Evolutionary conservation across 2,113 vertebrate genomes (phyloP), one percentile per base, ranked within the genome.

Genomic region (Platycercus adscitus): DNA sequence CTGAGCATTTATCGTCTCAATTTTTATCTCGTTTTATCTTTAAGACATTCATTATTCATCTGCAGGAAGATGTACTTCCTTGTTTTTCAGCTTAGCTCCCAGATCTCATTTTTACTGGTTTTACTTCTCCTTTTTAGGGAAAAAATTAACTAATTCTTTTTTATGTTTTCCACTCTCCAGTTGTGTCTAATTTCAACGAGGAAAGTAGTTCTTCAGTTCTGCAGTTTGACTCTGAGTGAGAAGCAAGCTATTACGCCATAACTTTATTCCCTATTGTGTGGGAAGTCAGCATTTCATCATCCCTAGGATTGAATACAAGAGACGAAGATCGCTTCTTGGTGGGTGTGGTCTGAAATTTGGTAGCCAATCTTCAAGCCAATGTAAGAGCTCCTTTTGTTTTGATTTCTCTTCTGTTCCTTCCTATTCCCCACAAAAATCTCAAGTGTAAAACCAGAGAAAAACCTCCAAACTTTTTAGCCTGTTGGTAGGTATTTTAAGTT

Each of bases 41-140:
- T 71, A 69, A 79, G 88, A 55, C 13, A 76, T 56, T 86, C 41
- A 78, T 88, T 50, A 92, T 88, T 94, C 52, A 91, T 71, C 89
- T 86, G 63, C 84, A 89, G 92, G 89, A 97, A 86, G 68, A 72
- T 4, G 4, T 46, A 69, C 85, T 95, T 97, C 95, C 89, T 66
- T 65, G 81, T 95, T 97, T 89, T 96, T 95, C 84, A 88, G 81
- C 73, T 75, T 87, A 79, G 70, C 92, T 93, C 60, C 70, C 89
- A 93, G 88, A 94, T 95, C 75, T 95, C 68, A 71, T 96, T 97
- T 97, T 95, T 58, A 65, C 56, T 92, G 77, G 79, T 83, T 97
- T 97, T 96, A 96, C 91, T 97, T 97, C 88, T 97, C 96, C 81
- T 94, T 96, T 96, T 97, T 72, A 92, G 87, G 81, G 61, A 80